A percentile compares a stretch with the other conserved stretches of the same genome.
phyloP scores from a whole-genome alignment of 2,888 invertebrate species.

The Trissolcus brochymenae region DNA sequence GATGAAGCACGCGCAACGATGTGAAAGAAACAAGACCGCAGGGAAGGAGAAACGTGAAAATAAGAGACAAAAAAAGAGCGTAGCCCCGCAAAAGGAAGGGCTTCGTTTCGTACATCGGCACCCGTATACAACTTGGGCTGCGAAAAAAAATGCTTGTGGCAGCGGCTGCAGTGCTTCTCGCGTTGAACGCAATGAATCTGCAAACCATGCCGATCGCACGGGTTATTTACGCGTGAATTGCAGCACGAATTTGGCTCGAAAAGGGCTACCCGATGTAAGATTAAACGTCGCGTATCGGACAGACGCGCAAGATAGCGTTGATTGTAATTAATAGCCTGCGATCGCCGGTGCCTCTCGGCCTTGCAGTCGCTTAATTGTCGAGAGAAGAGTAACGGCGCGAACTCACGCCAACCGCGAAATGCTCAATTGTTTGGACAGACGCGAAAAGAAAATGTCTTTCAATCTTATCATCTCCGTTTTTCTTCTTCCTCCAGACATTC shows the following conservation, averaged over 20 bases:
- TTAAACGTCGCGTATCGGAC: slow-evolving; percentile 64
- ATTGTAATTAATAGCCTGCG: slow-evolving; percentile 75
- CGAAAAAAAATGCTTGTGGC: slow-evolving; percentile 40
- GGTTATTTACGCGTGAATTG: slow-evolving; percentile 58
- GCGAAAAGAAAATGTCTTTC: slow-evolving; percentile 45
- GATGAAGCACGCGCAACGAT: slow-evolving; percentile 43
- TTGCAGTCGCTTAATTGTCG: slow-evolving; percentile 71
- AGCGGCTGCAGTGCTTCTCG: slow-evolving; percentile 32
- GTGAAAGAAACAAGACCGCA: slow-evolving; percentile 25
- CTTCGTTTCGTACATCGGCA: slow-evolving; percentile 46
- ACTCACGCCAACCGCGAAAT: slow-evolving; percentile 67
- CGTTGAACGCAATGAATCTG: slow-evolving; percentile 56
- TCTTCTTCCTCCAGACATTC: not conserved
- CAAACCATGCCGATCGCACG: slow-evolving; percentile 55
- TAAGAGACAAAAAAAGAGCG: slow-evolving; percentile 19
- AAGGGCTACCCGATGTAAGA: slow-evolving; percentile 59
- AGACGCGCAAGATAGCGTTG: slow-evolving; percentile 70
- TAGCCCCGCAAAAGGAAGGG: slow-evolving; percentile 46
- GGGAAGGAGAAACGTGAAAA: slow-evolving; percentile 27
- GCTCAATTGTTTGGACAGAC: slow-evolving; percentile 51
- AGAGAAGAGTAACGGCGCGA: slow-evolving; percentile 70
- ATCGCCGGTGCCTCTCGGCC: slow-evolving; percentile 62
- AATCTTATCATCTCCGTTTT: slow-evolving; percentile 41
- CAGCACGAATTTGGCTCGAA: slow-evolving; percentile 57
- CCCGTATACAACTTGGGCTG: slow-evolving; percentile 46